phyloP scores from a whole-genome alignment of 2,797 vertebrate genomes.

The Spatula clypeata region DNA sequence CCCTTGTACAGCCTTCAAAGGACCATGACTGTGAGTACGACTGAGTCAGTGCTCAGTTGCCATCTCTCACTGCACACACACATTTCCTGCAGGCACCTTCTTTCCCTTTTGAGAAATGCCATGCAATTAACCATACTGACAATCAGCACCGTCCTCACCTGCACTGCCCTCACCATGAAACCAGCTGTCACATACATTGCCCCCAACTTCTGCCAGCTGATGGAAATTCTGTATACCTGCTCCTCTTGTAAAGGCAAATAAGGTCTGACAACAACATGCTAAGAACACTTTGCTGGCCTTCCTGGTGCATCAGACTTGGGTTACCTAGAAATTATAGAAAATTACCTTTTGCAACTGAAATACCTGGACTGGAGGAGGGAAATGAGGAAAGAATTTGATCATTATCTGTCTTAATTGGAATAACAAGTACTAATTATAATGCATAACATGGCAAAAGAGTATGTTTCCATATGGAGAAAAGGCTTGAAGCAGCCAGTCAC shows the following conservation, averaged over 20 bases:
- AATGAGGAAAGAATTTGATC: not conserved
- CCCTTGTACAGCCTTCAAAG: not conserved
- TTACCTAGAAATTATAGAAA: not conserved
- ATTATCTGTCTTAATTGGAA: not conserved
- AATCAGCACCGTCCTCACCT: not conserved
- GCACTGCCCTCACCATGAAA: not conserved
- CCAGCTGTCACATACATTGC: not conserved
- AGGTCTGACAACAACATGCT: not conserved
- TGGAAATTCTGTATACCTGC: not conserved
- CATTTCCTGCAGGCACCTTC: not conserved
- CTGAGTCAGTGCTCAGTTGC: not conserved
- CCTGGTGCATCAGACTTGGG: not conserved
- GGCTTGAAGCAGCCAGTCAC: not conserved
- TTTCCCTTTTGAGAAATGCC: not conserved
- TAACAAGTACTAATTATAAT: not conserved
- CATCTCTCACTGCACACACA: not conserved
- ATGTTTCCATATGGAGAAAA: not conserved
- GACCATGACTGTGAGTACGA: not conserved
- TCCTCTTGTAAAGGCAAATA: not conserved
- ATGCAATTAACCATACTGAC: not conserved
- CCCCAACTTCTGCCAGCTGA: not conserved
- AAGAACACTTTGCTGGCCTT: not conserved
- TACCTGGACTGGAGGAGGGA: not conserved
- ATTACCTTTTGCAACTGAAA: not conserved
- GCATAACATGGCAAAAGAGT: not conserved